A percentile compares a stretch with the other conserved stretches of the same genome.
These are phyloP conservation scores for Noctuana brunneofusca DNA, from an alignment of 2,888 invertebrate genomes.

Conservation along the genomic window DNA sequence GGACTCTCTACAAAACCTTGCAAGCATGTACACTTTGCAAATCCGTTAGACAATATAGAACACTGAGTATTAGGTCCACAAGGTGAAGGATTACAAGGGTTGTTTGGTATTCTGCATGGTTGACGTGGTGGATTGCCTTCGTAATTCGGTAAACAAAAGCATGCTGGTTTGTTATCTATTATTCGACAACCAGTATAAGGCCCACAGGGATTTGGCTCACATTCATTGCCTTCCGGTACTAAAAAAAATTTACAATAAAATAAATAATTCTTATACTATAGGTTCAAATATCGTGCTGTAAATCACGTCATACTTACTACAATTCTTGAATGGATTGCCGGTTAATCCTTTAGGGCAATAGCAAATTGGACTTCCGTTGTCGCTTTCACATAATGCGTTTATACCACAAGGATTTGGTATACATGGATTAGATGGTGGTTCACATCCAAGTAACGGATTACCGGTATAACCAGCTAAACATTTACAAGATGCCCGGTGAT, in stretches of 20 bases:
- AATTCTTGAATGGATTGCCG: conserved; percentile 94
- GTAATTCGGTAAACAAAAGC: conserved; percentile 94
- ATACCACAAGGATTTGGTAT: conserved; percentile 93
- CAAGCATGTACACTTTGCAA: conserved; percentile 93
- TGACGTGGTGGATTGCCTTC: conserved; percentile 91
- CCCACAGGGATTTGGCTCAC: conserved; percentile 92
- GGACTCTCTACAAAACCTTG: conserved; percentile 93
- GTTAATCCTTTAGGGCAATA: conserved; percentile 94
- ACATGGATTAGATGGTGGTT: conserved; percentile 90
- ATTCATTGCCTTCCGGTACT: conserved; percentile 95
- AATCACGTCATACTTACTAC: conserved; percentile 88
- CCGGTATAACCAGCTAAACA: conserved; percentile 92
- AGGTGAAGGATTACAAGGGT: conserved; percentile 92
- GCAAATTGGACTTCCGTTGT: conserved; percentile 93
- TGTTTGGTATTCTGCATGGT: conserved; percentile 87
- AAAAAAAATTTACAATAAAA: conserved; percentile 49
- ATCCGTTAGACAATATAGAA: conserved; percentile 88
- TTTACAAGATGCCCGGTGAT: conserved; percentile 91
- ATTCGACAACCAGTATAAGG: conserved; percentile 91
- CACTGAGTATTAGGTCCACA: conserved; percentile 96
- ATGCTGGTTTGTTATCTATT: conserved; percentile 88
- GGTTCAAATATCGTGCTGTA: not conserved
- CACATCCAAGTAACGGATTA: conserved; percentile 88
- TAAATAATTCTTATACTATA: not conserved
- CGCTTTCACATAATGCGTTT: conserved; percentile 92